phyloP scores from a whole-genome alignment of 2,113 vertebrate species.

The Meleagris gallopavo region DNA sequence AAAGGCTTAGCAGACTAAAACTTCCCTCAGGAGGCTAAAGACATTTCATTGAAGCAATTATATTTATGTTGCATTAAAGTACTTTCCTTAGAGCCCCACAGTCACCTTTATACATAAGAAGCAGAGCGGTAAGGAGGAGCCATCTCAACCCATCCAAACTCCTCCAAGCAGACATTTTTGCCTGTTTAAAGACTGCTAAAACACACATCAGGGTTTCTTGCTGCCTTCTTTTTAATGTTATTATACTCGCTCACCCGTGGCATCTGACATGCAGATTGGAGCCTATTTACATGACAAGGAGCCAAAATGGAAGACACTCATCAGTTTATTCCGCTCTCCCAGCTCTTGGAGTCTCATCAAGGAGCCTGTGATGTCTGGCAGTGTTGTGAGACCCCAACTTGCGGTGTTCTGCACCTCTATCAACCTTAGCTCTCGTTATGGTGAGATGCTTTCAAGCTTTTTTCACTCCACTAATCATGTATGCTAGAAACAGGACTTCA shows the following conservation, averaged over 20 bases:
- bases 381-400: not conserved
- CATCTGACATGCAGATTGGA: slow-evolving; percentile 42
- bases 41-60: slow-evolving; percentile 70
- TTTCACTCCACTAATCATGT: accelerated
- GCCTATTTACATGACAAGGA: slow-evolving; percentile 62
- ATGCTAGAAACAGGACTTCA: not conserved
- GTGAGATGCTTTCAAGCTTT: slow-evolving; percentile 3
- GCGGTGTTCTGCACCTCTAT: not conserved
- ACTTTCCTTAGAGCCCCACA: not conserved
- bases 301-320: slow-evolving; percentile 41
- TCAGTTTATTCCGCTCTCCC: slow-evolving; percentile 40
- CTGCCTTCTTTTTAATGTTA: slow-evolving; percentile 25
- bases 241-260: slow-evolving; percentile 17
- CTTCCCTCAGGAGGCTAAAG: slow-evolving; percentile 70
- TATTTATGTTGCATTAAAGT: slow-evolving; percentile 61
- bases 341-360: slow-evolving; percentile 46
- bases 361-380: slow-evolving; percentile 49
- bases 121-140: not conserved
- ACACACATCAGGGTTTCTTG: not conserved
- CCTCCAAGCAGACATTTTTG: not conserved
- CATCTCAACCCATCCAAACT: not conserved
- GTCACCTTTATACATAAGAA: not conserved
- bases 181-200: slow-evolving; percentile 32
- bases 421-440: slow-evolving; percentile 21
- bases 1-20: slow-evolving; percentile 58